These are phyloP conservation scores for Pristionchus fissidentatus DNA, from an alignment of 2,888 invertebrate genomes.

Conservation along the genomic window DNA sequence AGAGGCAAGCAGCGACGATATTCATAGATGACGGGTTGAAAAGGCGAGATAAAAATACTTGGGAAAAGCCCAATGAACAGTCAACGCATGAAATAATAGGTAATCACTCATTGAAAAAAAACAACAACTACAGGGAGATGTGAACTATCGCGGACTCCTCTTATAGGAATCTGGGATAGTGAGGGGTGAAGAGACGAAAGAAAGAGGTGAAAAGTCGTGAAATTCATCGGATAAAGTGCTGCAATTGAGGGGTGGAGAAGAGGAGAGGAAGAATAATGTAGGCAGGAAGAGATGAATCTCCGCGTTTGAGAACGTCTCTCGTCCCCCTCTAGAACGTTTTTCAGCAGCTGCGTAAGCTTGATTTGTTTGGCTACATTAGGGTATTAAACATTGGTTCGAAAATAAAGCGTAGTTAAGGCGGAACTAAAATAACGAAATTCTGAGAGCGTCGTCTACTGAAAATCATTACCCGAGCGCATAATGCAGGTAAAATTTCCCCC, in stretches of 20 bases:
- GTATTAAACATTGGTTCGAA: not conserved
- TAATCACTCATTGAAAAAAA: too few relatives aligned
- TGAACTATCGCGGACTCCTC: too few relatives aligned
- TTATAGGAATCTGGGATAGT: constrained; percentile 17
- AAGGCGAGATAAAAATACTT: too few relatives aligned
- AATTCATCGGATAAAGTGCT: constrained; percentile 43
- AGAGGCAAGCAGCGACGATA: too few relatives aligned
- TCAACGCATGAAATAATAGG: too few relatives aligned
- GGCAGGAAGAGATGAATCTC: too few relatives aligned
- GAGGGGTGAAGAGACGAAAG: not conserved
- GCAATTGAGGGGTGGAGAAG: constrained; percentile 22
- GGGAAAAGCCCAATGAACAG: too few relatives aligned
- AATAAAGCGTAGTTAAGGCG: not conserved
- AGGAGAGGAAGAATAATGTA: too few relatives aligned
- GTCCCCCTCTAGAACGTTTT: not conserved
- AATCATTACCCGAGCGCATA: not conserved
- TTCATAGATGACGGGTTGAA: too few relatives aligned
- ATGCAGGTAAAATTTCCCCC: not conserved
- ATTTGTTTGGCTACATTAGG: not conserved
- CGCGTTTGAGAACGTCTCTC: not conserved
- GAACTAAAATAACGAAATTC: too few relatives aligned
- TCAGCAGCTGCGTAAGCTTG: not conserved
- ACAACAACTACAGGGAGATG: too few relatives aligned
- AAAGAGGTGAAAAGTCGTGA: constrained; percentile 38
- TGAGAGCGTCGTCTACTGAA: too few relatives aligned